phyloP scores from a whole-genome alignment of 2,113 vertebrate genomes.

The Ivindomyrus marchei region DNA sequence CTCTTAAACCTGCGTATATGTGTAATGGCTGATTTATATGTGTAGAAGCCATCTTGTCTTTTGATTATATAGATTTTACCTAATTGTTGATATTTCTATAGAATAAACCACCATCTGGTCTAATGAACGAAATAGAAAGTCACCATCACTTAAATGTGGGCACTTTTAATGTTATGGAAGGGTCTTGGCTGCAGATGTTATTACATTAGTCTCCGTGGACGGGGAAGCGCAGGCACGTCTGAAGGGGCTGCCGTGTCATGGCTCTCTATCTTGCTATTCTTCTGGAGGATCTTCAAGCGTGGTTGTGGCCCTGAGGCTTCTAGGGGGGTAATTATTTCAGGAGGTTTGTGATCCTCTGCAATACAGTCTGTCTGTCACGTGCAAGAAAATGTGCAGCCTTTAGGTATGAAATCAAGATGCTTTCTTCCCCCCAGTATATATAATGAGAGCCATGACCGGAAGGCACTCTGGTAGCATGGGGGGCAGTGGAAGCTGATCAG shows the following conservation, averaged over 20 bases:
- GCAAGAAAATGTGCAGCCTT: not conserved
- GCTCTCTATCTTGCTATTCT: not conserved
- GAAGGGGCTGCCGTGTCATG: not conserved
- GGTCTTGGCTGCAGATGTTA: not conserved
- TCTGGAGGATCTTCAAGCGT: not conserved
- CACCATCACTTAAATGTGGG: not conserved
- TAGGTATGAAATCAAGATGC: not conserved
- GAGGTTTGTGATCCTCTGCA: not conserved
- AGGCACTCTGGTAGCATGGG: not conserved
- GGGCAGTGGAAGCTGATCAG: slow-evolving; percentile 48
- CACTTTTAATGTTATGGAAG: not conserved
- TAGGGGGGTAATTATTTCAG: not conserved
- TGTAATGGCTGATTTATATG: not conserved
- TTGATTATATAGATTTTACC: not conserved
- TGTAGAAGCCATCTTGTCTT: not conserved
- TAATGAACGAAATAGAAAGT: not conserved
- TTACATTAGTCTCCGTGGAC: not conserved
- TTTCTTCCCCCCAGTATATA: not conserved
- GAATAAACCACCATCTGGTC: not conserved
- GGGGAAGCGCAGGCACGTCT: not conserved
- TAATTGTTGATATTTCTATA: not conserved
- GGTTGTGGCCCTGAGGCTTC: not conserved
- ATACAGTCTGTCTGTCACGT: not conserved
- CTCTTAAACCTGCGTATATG: not conserved
- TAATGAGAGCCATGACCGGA: not conserved